Evolutionary conservation across 2,888 invertebrate genomes (phyloP).

Genomic region (Cylloceria caligata): DNA sequence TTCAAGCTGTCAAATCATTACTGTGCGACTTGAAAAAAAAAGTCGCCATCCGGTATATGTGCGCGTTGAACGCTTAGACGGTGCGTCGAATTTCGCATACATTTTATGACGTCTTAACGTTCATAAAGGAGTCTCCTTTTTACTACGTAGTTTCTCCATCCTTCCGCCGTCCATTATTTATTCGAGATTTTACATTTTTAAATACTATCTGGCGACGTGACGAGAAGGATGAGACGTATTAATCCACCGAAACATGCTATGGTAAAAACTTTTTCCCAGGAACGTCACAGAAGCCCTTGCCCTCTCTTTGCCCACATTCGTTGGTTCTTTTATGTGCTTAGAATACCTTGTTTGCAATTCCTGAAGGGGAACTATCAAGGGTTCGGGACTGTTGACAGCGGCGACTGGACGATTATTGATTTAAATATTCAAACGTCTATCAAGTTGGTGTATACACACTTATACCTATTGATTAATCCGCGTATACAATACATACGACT

Average conservation of each 20-base stretch:
- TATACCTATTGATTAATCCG: neutral
- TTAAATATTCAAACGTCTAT: constrained; percentile 45
- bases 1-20: too few relatives aligned
- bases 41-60: neutral
- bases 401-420: constrained; percentile 45
- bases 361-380: constrained; percentile 62
- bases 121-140: neutral
- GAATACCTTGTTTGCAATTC: constrained; percentile 52
- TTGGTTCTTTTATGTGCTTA: constrained; percentile 4
- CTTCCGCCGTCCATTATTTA: constrained; percentile 19
- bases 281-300: constrained; percentile 32
- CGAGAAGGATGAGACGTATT: constrained; percentile 1
- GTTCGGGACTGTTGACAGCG: constrained; percentile 7
- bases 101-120: neutral
- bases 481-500: neutral
- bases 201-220: neutral
- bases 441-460: neutral
- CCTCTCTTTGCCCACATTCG: constrained; percentile 38
- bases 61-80: neutral
- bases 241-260: neutral
- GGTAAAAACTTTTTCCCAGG: neutral
- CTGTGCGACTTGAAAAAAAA: too few relatives aligned
- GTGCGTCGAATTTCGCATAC: constrained; percentile 15
- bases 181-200: constrained; percentile 7
- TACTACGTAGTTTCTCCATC: neutral